Evolutionary conservation across 2,113 vertebrate genomes (phyloP), one percentile per base, ranked within the genome.

Genomic region (Seriola rivoliana): DNA sequence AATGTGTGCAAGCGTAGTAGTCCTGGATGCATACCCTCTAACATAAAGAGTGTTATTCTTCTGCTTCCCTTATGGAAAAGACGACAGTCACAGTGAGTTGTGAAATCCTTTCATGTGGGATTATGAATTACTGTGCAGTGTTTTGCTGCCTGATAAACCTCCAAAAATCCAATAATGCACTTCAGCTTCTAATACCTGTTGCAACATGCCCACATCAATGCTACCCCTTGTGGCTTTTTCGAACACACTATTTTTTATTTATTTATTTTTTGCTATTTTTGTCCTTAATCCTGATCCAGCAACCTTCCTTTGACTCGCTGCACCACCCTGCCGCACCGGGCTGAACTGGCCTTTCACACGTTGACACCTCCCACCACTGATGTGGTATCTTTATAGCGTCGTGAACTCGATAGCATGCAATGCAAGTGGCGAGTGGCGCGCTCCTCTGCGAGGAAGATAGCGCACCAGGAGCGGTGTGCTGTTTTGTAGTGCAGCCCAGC

Each of bases 331-430:
- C 83, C 58, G 21, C 62, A 44, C 73, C 32, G 0, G 46, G 70
- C 79, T 42, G 42, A 82, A 38, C 84, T 80, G 78, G 42, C 71
- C 70, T 86, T 89, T 89, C 78, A 91, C 93, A 90, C 64, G 17
- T 82, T 81, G 21, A 83, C 87, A 88, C 86, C 80, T 90, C 88
- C 75, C 81, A 71, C 74, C 32, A 63, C 81, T 80, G 87, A 87
- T 85, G 86, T 85, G 88, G 79, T 88, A 78, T 89, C 93, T 85
- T 90, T 48, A 80, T 63, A 64, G 83, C 36, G 59, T 23, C 54
- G 89, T 74, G 81, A 89, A 90, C 85, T 75, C 42, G 73, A 87
- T 87, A 85, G 88, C 86, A 85, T 48, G 87, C 82, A 75, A 58
- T 10, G 40, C 40, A 42, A 42, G 23, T 23, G 40, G 40, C 32